Evolutionary conservation across 2,888 invertebrate species (phyloP), one percentile per base, ranked within the genome.

Genomic region (Nomada hirtipes): DNA sequence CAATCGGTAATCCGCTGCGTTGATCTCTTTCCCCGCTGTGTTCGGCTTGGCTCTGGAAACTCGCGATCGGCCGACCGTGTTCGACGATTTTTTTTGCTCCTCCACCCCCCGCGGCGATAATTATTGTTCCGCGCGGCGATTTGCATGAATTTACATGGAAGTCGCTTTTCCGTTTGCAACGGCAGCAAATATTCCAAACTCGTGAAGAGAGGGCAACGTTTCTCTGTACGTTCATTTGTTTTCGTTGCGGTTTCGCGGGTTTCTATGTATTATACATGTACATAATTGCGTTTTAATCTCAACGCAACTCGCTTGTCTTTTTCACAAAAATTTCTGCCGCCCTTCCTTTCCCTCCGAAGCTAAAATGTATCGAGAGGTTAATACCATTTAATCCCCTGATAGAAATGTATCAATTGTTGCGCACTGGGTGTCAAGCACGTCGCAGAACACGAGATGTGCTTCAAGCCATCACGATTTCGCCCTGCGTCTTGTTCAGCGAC

Each of bases 381-480:
- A 26, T 47, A 15, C 47, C 10, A 26, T 20, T 50, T 36, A 2
- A 63, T 36, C 72, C 72, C 53, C 20, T 18, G 4, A 55, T 68
- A 63, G 67, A 50, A 59, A 18, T 67, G 82, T 85, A 85, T 85
- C 86, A 88, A 88, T 88, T 86, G 83, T 85, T 80, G 72, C 77
- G 72, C 73, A 70, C 67, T 81, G 82, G 81, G 86, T 79, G 89
- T 85, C 84, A 82, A 84, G 80, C 83, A 82, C 79, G 57, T 76
- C 79, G 79, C 81, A 82, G 85, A 76, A 76, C 80, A 68, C 84
- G 86, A 86, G 89, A 89, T 89, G 89, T 89, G 89, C 78, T 76
- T 76, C 76, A 74, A 74, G 70, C 76, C 67, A 61, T 65, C 61
- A 57, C 69, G 67, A 75, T 63, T 36, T 53, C 81, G 65, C 67